Conservation (phyloP, 2,888 invertebrate species). For the Synanthedon formicaeformis region DNA sequence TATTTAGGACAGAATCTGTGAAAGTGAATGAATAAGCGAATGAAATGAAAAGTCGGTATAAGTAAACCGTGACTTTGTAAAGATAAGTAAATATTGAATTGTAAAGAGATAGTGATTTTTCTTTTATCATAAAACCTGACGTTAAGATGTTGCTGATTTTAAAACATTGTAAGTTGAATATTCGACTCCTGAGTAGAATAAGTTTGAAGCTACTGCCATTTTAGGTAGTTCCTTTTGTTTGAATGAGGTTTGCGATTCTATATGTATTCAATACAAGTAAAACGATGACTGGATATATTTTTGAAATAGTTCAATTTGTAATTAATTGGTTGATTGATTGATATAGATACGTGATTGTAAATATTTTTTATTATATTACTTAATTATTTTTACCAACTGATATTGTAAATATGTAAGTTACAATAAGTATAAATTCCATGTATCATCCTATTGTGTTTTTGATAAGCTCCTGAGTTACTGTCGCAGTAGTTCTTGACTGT, state of each 20-base stretch:
- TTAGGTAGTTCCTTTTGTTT: conserved; percentile 9
- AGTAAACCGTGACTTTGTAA: no score
- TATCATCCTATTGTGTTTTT: no score
- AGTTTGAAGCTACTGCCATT: conserved; percentile 17
- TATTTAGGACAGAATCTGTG: no score
- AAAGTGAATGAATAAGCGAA: no score
- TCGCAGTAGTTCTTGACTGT: no score
- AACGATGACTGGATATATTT: background rate
- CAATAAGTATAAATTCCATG: background rate
- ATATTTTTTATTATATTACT: background rate
- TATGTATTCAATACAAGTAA: background rate
- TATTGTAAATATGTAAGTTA: background rate
- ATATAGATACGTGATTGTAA: background rate
- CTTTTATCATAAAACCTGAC: no score
- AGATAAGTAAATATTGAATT: no score
- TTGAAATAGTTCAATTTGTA: background rate
- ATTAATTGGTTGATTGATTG: background rate
- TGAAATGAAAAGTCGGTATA: no score
- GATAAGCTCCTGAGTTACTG: no score
- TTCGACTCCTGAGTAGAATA: background rate
- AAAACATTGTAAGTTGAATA: no score
- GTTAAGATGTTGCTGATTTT: no score
- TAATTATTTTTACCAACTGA: background rate
- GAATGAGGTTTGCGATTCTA: background rate
- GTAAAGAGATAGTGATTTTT: no score